A percentile compares a stretch with the other conserved stretches of the same genome.
These are phyloP conservation scores for Antechinus flavipes DNA, from an alignment of 2,113 vertebrate genomes.

Conservation along the genomic window DNA sequence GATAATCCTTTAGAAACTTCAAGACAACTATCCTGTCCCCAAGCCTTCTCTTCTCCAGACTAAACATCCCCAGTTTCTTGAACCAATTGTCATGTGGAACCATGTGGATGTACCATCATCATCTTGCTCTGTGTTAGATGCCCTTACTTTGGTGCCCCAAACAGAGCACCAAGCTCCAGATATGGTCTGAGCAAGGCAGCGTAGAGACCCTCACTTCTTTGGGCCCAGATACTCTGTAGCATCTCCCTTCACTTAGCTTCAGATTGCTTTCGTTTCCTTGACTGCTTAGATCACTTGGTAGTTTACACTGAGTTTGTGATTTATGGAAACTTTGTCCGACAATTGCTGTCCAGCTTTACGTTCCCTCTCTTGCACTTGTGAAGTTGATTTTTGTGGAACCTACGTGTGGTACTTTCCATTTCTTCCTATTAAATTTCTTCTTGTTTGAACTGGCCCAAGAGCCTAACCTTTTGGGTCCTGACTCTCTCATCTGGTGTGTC, in stretches of 20 bases:
- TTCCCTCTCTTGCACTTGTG: neutral
- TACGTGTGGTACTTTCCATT: neutral
- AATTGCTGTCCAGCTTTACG: neutral
- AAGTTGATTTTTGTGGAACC: neutral
- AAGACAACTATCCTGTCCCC: neutral
- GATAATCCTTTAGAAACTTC: neutral
- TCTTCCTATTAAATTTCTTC: neutral
- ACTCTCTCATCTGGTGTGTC: neutral
- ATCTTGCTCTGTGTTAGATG: neutral
- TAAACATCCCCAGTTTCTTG: neutral
- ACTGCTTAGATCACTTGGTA: neutral
- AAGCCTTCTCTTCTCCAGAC: neutral
- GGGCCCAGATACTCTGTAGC: neutral
- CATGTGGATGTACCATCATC: neutral
- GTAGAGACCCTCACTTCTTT: neutral
- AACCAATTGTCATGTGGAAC: neutral
- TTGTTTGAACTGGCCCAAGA: conserved; percentile 20
- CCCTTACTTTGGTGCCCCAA: neutral
- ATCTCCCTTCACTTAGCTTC: neutral
- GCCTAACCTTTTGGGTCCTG: conserved; percentile 28
- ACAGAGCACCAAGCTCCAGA: neutral
- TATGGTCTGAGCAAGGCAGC: neutral
- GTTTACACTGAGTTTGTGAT: neutral
- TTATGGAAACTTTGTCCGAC: neutral
- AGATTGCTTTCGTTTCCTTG: neutral